Conservation (phyloP, 2,113 vertebrate genomes). For the Cardinalis cardinalis region DNA sequence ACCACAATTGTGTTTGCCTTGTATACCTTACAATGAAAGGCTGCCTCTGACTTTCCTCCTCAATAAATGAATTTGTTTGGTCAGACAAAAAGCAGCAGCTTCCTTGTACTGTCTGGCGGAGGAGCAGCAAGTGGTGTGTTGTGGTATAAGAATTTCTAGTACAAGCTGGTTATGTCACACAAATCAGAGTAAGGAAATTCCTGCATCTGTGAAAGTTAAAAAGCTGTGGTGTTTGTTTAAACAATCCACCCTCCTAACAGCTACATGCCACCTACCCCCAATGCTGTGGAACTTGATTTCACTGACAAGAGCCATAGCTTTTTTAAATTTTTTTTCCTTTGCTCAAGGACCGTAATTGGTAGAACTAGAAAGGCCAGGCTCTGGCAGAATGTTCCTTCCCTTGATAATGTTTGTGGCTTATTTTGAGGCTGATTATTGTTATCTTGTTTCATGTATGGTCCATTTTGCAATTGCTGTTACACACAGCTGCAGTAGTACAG, state of each 20-base stretch:
- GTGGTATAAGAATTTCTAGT: background rate
- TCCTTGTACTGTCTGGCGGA: background rate
- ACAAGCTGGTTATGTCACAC: background rate
- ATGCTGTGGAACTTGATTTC: background rate
- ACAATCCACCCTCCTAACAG: accelerated
- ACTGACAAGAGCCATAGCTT: background rate
- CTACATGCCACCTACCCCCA: accelerated
- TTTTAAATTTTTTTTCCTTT: background rate
- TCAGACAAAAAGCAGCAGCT: background rate
- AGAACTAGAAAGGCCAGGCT: background rate
- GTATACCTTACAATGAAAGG: background rate
- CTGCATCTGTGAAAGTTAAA: background rate
- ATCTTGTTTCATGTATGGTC: background rate
- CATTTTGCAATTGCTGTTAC: background rate
- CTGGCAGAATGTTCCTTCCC: background rate
- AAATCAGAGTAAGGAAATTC: background rate
- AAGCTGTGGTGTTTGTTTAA: background rate
- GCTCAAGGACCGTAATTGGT: background rate
- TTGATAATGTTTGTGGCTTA: background rate
- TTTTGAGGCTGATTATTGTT: background rate
- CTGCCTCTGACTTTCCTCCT: background rate
- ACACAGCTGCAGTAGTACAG: background rate
- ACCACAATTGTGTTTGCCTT: background rate
- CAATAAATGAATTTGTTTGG: background rate
- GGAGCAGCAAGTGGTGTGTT: background rate